Conservation (phyloP, 2,797 vertebrate genomes). For the Acrossocheilus fasciatus region DNA sequence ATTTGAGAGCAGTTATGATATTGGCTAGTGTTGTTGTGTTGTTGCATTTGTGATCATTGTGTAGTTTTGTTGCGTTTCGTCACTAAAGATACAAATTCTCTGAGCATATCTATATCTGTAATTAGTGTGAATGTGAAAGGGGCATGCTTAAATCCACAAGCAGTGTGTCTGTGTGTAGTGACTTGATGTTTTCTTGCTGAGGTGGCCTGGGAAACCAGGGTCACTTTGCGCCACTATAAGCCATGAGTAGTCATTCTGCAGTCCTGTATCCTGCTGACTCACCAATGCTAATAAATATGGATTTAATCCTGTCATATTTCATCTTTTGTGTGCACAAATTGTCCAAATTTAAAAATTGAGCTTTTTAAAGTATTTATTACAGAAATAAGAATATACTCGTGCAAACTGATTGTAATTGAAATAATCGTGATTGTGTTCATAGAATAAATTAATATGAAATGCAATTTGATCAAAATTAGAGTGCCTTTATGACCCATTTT, state of each 20-base stretch:
- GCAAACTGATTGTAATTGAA: not conserved
- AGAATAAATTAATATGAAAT: no score
- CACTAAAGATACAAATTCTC: constrained; percentile 58
- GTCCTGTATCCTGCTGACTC: constrained; percentile 56
- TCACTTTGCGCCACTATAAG: constrained; percentile 55
- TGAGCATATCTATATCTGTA: constrained; percentile 54
- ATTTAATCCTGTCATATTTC: constrained; percentile 39
- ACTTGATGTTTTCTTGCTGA: constrained; percentile 57
- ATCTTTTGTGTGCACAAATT: not conserved
- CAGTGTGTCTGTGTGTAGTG: constrained; percentile 49
- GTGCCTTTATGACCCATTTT: not conserved
- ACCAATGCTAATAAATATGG: constrained; percentile 61
- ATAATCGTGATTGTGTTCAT: not conserved
- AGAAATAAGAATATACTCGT: not conserved
- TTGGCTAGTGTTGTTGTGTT: constrained; percentile 79
- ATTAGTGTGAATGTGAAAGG: constrained; percentile 58
- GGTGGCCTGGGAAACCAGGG: constrained; percentile 45
- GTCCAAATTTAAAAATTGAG: not conserved
- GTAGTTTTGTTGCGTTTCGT: constrained; percentile 79
- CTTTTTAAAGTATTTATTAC: not conserved
- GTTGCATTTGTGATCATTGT: constrained; percentile 81
- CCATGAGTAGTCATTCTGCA: constrained; percentile 58
- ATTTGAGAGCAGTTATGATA: constrained; percentile 43
- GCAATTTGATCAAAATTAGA: no score
- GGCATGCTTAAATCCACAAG: constrained; percentile 59